Evolutionary conservation across 1,140 invertebrate genomes (phyloP).

Genomic region (Drosophila prosaltans): DNA sequence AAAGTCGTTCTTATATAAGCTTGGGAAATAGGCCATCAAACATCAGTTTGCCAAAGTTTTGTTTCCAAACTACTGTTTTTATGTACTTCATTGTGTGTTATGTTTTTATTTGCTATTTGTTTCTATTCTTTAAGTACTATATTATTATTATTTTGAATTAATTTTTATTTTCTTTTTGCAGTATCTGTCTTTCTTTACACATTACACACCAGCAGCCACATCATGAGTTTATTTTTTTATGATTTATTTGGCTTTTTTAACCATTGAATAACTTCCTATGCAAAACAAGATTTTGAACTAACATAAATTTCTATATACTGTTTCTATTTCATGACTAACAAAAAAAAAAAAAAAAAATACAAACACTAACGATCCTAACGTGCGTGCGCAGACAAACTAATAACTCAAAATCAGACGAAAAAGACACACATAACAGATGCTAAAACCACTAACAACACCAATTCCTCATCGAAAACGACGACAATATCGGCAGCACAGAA

Average conservation of each 20-base stretch:
- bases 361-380: slow-evolving; percentile 37
- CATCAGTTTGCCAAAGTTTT: not conserved
- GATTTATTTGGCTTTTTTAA: slow-evolving; percentile 15
- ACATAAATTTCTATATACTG: slow-evolving; percentile 56
- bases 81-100: too few species aligned
- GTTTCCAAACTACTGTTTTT: not conserved
- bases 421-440: slow-evolving; percentile 55
- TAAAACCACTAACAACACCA: slow-evolving; percentile 68
- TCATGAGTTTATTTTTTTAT: slow-evolving; percentile 46
- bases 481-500: slow-evolving; percentile 32
- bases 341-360: slow-evolving; percentile 30
- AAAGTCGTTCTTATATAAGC: not conserved
- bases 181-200: slow-evolving; percentile 45
- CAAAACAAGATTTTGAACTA: slow-evolving; percentile 31
- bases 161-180: slow-evolving; percentile 73
- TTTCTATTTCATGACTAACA: slow-evolving; percentile 63
- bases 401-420: slow-evolving; percentile 48
- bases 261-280: slow-evolving; percentile 12
- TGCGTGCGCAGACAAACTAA: slow-evolving; percentile 63
- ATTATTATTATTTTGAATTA: slow-evolving; percentile 35
- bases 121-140: slow-evolving; percentile 17
- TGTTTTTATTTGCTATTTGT: slow-evolving; percentile 11
- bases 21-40: not conserved
- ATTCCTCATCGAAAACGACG: slow-evolving; percentile 14
- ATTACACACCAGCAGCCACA: slow-evolving; percentile 18